These are phyloP conservation scores for Spinibarbus caldwelli DNA, from an alignment of 2,797 vertebrate species.

Conservation along the genomic window DNA sequence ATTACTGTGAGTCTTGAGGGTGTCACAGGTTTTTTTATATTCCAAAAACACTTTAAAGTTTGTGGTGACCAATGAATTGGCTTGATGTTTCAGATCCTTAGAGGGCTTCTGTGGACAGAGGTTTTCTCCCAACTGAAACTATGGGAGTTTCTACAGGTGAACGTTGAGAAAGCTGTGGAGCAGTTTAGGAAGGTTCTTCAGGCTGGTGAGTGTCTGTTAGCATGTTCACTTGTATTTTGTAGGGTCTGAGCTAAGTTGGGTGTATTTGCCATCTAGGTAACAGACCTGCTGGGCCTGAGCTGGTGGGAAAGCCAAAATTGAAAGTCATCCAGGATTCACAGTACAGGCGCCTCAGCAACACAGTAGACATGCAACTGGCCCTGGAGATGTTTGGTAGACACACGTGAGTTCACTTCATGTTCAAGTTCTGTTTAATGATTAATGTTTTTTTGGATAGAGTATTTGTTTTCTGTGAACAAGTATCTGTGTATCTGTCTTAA, in stretches of 20 bases:
- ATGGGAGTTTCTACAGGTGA: slow-evolving; percentile 96
- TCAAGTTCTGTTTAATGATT: not conserved
- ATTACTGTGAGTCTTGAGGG: slow-evolving; percentile 81
- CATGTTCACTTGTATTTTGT: not conserved
- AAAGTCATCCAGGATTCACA: slow-evolving; percentile 85
- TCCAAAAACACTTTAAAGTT: not conserved
- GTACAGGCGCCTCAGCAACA: slow-evolving; percentile 83
- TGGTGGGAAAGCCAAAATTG: slow-evolving; percentile 79
- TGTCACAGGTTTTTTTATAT: not conserved
- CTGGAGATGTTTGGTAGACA: slow-evolving; percentile 86
- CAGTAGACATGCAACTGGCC: slow-evolving; percentile 88
- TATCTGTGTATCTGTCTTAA: not conserved
- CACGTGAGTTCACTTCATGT: slow-evolving; percentile 74
- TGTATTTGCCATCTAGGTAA: slow-evolving; percentile 66
- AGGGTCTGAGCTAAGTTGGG: not conserved
- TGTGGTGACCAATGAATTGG: not conserved
- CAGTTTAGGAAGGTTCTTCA: slow-evolving; percentile 84
- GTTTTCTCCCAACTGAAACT: slow-evolving; percentile 86
- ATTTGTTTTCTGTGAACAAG: not conserved
- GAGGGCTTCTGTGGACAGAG: slow-evolving; percentile 84
- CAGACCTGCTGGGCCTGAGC: slow-evolving; percentile 60
- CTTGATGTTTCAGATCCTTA: slow-evolving; percentile 79
- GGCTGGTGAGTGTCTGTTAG: slow-evolving; percentile 73
- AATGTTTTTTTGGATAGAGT: not conserved
- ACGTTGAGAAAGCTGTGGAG: slow-evolving; percentile 81